phyloP scores from a whole-genome alignment of 2,113 vertebrate species.

The Phaethornis superciliosus region DNA sequence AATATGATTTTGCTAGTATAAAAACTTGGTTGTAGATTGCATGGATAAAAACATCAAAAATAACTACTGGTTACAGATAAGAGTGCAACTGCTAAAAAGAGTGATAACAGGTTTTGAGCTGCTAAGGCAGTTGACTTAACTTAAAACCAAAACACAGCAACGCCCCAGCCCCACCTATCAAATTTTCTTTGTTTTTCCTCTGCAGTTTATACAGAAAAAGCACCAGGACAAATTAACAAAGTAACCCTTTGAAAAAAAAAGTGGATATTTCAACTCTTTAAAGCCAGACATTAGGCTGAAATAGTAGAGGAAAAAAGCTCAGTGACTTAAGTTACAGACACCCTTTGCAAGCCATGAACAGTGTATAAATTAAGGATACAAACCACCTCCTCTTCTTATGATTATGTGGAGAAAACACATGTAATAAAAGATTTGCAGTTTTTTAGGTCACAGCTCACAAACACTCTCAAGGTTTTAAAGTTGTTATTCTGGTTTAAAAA shows the following conservation, averaged over 20 bases:
- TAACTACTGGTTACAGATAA: neutral
- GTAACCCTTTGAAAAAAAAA: neutral
- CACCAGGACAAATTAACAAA: neutral
- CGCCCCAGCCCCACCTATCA: neutral
- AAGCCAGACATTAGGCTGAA: neutral
- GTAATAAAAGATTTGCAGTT: neutral
- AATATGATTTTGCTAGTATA: neutral
- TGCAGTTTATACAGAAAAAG: neutral
- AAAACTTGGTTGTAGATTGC: neutral
- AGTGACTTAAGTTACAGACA: neutral
- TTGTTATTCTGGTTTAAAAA: neutral
- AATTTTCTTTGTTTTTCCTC: neutral
- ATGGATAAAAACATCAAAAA: neutral
- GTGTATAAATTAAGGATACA: neutral
- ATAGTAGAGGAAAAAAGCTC: neutral
- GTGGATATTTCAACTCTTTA: neutral
- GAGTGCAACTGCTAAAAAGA: neutral
- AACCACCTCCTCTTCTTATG: neutral
- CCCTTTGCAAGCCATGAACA: neutral
- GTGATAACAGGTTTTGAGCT: neutral
- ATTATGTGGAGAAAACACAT: neutral
- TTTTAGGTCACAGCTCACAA: neutral
- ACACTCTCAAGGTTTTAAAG: neutral
- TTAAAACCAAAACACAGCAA: neutral
- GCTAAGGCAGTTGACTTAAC: neutral